phyloP scores from a whole-genome alignment of 2,113 vertebrate genomes.

The Alectura lathami region DNA sequence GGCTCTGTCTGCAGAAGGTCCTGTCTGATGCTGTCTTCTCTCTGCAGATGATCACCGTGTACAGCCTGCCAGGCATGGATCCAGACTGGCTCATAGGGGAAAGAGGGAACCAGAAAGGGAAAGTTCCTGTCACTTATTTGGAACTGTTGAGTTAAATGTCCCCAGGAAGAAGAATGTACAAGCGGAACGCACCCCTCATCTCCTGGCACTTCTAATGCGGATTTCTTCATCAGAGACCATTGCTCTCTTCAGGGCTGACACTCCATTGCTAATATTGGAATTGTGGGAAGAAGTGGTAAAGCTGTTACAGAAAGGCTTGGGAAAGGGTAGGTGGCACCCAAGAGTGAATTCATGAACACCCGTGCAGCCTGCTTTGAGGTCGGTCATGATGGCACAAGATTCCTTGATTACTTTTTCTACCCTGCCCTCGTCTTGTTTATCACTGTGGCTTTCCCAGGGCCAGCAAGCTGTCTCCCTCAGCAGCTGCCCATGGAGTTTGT shows the following conservation, averaged over 20 bases:
- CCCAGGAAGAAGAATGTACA: slow-evolving; percentile 8
- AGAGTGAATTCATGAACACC: background rate
- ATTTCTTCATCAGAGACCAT: slow-evolving; percentile 49
- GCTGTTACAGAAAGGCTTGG: background rate
- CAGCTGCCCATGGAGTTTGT: background rate
- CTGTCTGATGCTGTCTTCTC: background rate
- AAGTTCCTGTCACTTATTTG: slow-evolving; percentile 96
- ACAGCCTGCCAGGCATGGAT: slow-evolving; percentile 96
- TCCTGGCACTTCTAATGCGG: slow-evolving; percentile 38
- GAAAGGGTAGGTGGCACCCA: background rate
- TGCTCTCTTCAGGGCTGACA: slow-evolving; percentile 39
- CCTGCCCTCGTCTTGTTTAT: background rate
- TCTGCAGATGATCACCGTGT: slow-evolving; percentile 92
- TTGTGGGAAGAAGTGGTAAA: background rate
- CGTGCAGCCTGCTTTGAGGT: slow-evolving; percentile 30
- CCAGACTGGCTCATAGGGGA: slow-evolving; percentile 96
- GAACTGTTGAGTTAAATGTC: slow-evolving; percentile 90
- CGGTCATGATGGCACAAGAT: background rate
- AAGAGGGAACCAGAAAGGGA: slow-evolving; percentile 92
- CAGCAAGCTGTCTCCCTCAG: background rate
- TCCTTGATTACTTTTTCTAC: background rate
- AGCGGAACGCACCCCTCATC: slow-evolving; percentile 45
- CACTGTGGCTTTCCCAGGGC: background rate
- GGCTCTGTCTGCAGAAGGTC: background rate
- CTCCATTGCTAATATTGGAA: slow-evolving; percentile 12